Conservation (phyloP, 2,113 vertebrate species). For the Xenopus borealis region DNA sequence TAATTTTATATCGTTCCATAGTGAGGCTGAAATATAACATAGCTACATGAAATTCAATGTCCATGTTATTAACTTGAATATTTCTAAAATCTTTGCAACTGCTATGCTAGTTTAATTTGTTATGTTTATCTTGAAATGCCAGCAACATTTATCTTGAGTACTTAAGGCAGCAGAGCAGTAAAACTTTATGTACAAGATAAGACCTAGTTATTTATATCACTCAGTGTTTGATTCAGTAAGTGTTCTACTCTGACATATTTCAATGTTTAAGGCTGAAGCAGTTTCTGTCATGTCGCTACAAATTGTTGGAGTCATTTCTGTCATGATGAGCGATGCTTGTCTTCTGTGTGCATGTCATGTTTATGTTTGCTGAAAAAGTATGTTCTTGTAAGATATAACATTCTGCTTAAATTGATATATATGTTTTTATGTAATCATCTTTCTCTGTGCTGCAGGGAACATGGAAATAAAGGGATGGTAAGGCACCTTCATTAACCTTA, state of each 20-base stretch:
- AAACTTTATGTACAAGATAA: constrained; percentile 20
- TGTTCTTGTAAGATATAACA: background rate
- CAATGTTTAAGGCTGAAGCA: background rate
- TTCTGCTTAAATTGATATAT: background rate
- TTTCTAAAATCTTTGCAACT: background rate
- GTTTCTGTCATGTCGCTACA: background rate
- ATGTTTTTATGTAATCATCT: background rate
- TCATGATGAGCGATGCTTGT: background rate
- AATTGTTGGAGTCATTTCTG: background rate
- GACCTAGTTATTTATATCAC: constrained; percentile 13
- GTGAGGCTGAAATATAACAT: background rate
- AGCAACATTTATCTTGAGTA: constrained; percentile 3
- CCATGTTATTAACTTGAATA: background rate
- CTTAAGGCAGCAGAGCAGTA: constrained; percentile 3
- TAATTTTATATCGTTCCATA: background rate
- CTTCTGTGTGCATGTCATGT: background rate
- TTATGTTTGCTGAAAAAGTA: background rate
- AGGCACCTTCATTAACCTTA: no score
- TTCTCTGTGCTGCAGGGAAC: background rate
- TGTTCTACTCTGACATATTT: background rate
- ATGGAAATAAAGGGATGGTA: background rate
- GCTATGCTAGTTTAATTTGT: background rate
- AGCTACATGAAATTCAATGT: background rate
- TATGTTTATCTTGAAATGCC: constrained; percentile 23
- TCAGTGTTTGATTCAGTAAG: constrained; percentile 30